Percentiles rank a stretch among this genome's conserved stretches.
phyloP scores from a whole-genome alignment of 1,140 invertebrate genomes.

The Bradysia coprophila region DNA sequence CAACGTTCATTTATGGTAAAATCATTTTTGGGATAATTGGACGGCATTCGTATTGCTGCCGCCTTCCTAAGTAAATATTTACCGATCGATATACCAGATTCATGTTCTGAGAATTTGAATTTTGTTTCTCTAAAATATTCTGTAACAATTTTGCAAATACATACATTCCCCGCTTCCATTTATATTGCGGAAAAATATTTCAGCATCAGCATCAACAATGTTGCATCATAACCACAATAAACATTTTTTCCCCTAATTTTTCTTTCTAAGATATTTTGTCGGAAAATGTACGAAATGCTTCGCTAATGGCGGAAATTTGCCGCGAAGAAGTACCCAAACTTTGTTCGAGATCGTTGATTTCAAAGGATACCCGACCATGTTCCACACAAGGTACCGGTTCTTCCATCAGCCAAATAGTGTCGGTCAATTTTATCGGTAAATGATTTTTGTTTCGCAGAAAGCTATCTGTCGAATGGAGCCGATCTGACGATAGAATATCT shows the following conservation, averaged over 20 bases:
- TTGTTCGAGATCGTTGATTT: conserved; percentile 54
- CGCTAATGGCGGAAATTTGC: conserved; percentile 52
- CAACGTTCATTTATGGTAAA: too few species aligned
- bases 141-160: neutral
- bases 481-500: conserved; percentile 46
- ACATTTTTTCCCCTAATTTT: neutral
- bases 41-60: too few species aligned
- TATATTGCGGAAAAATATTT: neutral
- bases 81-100: too few species aligned
- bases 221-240: neutral
- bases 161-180: neutral
- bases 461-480: conserved; percentile 51
- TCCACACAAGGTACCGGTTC: conserved; percentile 26
- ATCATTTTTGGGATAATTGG: too few species aligned
- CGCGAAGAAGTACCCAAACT: conserved; percentile 51
- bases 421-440: too few species aligned
- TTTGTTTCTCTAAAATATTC: neutral
- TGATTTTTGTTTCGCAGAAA: conserved; percentile 36
- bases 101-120: too few species aligned
- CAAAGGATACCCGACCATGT: conserved; percentile 49
- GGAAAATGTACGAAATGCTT: conserved; percentile 22
- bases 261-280: neutral
- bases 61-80: too few species aligned
- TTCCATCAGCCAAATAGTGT: too few species aligned
- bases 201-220: neutral